These are phyloP conservation scores for Sphecodes monilicornis DNA, from an alignment of 2,888 invertebrate genomes.

Conservation along the genomic window DNA sequence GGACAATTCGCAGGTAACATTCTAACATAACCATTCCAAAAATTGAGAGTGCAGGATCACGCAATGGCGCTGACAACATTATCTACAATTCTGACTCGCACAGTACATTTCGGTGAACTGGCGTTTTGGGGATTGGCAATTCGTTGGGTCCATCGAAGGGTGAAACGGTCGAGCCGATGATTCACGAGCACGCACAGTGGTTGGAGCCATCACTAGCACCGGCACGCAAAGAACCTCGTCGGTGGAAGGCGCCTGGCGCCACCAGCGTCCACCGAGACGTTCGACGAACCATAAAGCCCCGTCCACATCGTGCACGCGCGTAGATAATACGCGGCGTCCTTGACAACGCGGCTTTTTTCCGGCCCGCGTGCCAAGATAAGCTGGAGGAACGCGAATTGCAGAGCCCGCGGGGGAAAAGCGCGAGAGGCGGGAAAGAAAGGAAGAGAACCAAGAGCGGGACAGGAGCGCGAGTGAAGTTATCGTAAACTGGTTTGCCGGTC, in stretches of 20 bases:
- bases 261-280: conserved; percentile 39
- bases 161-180: not conserved
- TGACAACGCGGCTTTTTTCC: conserved; percentile 61
- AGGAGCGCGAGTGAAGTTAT: conserved; percentile 70
- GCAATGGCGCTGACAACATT: too few species aligned
- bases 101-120: not conserved
- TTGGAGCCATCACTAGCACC: conserved; percentile 10
- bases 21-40: not conserved
- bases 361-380: conserved; percentile 39
- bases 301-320: conserved; percentile 32
- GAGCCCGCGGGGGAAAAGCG: not conserved
- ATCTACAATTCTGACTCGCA: too few species aligned
- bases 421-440: conserved; percentile 9
- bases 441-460: conserved; percentile 20
- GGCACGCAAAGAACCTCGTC: conserved; percentile 52
- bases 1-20: not conserved
- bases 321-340: conserved; percentile 73
- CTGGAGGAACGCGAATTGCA: conserved; percentile 19
- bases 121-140: not conserved
- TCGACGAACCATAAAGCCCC: conserved; percentile 47
- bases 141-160: not conserved
- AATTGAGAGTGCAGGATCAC: not conserved
- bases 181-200: not conserved
- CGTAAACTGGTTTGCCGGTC: conserved; percentile 77
- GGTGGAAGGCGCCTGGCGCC: conserved; percentile 63